Conservation (phyloP, 2,113 vertebrate species). For the Phoxinus phoxinus region DNA sequence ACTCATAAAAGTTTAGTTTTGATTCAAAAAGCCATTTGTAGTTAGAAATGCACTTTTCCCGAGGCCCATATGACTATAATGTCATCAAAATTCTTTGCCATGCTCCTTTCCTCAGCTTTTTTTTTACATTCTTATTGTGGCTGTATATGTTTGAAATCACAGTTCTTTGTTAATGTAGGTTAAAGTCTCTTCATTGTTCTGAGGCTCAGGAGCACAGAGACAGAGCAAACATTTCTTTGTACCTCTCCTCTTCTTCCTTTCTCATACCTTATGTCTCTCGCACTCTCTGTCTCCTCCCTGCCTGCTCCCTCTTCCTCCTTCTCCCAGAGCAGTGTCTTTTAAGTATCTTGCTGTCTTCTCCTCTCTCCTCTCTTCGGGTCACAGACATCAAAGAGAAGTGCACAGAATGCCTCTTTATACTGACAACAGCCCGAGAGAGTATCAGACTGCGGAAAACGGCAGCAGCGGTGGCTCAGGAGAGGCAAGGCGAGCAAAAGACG, state of each 20-base stretch:
- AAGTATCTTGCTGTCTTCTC: constrained; percentile 21
- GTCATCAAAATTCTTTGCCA: not conserved
- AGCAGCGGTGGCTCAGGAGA: constrained; percentile 11
- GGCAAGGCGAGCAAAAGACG: not conserved
- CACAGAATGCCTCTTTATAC: constrained; percentile 35
- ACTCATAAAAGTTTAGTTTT: not conserved
- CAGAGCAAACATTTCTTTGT: constrained; percentile 26
- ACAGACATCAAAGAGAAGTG: constrained; percentile 40
- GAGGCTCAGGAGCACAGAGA: constrained; percentile 10
- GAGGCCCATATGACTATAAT: not conserved
- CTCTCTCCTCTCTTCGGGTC: constrained; percentile 44
- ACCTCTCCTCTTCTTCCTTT: constrained; percentile 1
- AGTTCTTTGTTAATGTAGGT: constrained; percentile 26
- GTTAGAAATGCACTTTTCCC: not conserved
- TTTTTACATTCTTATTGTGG: not conserved
- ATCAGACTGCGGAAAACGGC: constrained; percentile 17
- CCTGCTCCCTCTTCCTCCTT: constrained; percentile 11
- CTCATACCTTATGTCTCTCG: not conserved
- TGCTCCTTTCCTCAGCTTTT: not conserved
- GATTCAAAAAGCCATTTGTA: not conserved
- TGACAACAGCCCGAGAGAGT: constrained; percentile 42
- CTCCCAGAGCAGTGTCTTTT: constrained; percentile 17
- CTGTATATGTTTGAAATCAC: constrained; percentile 7
- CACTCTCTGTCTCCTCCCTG: not conserved
- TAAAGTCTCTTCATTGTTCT: constrained; percentile 17